Percentiles rank a stretch among this genome's conserved stretches.
Conservation (phyloP, 2,888 invertebrate species). For the Glaucopsyche alexis region DNA sequence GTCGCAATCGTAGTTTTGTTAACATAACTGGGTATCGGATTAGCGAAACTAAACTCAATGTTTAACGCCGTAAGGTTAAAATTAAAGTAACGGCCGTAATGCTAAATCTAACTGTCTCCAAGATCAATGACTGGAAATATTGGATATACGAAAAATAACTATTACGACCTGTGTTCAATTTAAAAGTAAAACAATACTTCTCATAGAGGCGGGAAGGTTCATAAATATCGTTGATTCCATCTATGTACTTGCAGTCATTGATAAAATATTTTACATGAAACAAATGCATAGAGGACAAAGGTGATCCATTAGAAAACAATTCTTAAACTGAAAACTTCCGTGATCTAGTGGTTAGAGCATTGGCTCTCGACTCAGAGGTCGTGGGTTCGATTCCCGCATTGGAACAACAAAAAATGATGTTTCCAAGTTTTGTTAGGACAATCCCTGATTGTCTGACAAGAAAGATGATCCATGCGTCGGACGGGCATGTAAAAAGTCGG, state of each 20-base stretch:
- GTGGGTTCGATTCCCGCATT: too few species aligned
- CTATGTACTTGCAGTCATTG: too few species aligned
- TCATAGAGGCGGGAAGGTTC: not conserved
- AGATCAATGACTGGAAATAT: conserved; percentile 32
- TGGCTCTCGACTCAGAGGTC: too few species aligned
- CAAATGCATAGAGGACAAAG: too few species aligned
- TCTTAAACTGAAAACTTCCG: not conserved
- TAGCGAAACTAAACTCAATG: conserved; percentile 17
- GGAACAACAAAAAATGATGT: too few species aligned
- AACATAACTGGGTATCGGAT: conserved; percentile 41
- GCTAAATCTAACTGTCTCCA: conserved; percentile 24
- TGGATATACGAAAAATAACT: conserved; percentile 30
- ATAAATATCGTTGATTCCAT: too few species aligned
- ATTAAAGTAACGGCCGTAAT: conserved; percentile 1
- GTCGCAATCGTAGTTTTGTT: conserved; percentile 45
- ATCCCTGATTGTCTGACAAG: too few species aligned
- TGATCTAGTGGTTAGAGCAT: too few species aligned
- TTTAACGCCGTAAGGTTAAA: conserved; percentile 11
- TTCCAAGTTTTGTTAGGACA: too few species aligned
- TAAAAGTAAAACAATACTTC: conserved; percentile 11
- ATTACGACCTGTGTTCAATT: not conserved
- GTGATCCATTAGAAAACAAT: not conserved
- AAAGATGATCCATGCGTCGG: too few species aligned
- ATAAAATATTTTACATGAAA: too few species aligned
- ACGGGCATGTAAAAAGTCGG: too few species aligned